Percentiles rank a stretch among this genome's conserved stretches.
phyloP scores from a whole-genome alignment of 2,888 invertebrate species.

The Brenthis ino region DNA sequence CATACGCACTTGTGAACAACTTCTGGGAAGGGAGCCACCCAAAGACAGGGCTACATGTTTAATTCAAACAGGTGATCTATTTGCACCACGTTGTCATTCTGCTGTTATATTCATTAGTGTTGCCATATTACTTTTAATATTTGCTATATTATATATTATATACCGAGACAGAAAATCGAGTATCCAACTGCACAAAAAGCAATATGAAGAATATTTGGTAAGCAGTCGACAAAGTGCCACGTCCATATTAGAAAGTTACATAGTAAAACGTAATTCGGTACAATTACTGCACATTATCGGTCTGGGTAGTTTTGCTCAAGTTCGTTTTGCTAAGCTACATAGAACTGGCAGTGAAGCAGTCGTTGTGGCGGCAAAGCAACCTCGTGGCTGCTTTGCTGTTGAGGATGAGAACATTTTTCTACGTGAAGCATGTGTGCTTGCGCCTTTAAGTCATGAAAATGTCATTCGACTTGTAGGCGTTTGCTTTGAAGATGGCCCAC shows the following conservation, averaged over 20 bases:
- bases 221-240: conserved; percentile 39
- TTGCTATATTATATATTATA: conserved; percentile 46
- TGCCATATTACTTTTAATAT: conserved; percentile 81
- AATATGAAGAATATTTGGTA: conserved; percentile 41
- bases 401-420: conserved; percentile 88
- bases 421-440: conserved; percentile 94
- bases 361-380: conserved; percentile 91
- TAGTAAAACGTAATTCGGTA: conserved; percentile 49
- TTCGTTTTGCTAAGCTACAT: conserved; percentile 53
- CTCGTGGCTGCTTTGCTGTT: conserved; percentile 88
- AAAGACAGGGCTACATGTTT: conserved; percentile 29
- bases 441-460: conserved; percentile 91
- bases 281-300: conserved; percentile 55
- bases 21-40: conserved; percentile 6
- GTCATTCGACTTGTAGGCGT: conserved; percentile 92
- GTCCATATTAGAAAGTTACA: conserved; percentile 41
- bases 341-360: conserved; percentile 55
- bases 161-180: conserved; percentile 77
- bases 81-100: conserved; percentile 83
- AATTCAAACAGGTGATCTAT: conserved; percentile 58
- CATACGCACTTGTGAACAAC: conserved; percentile 2
- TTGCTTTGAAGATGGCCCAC: conserved; percentile 88
- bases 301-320: conserved; percentile 59
- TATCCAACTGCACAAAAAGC: conserved; percentile 40
- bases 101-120: conserved; percentile 76